Evolutionary conservation across 2,888 invertebrate genomes (phyloP), one percentile per base, ranked within the genome.

Genomic region (Eledone cirrhosa): DNA sequence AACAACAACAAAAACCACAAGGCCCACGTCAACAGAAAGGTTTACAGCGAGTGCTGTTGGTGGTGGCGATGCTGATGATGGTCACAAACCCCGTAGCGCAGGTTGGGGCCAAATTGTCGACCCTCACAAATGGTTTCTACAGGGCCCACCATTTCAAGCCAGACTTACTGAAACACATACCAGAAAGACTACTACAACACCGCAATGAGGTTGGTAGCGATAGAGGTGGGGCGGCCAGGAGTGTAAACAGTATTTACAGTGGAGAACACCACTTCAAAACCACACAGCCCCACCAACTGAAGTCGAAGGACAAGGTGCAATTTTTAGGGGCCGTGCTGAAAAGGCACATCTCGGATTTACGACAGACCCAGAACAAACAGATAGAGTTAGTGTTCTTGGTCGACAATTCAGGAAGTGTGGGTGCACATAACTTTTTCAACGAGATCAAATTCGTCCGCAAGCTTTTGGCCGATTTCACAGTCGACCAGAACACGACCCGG

Each of bases 371-470:
- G 8, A 88, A 89, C 82, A 86, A 87, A 76, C 85, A 89, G 77
- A 90, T 93, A 81, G 94, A 94, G 85, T 89, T 94, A 63, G 92
- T 94, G 41, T 94, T 94, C 88, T 90, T 94, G 74, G 93, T 94
- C 74, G 94, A 94, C 85, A 93, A 93, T 22, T 94, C 94, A n/a
- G 93, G 93, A 0, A 94, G 94, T 83, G 93, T 94, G 3, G 94
- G 94, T 0, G 91, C 92, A 81, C 90, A 91, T 29, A 94, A 94
- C 89, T 94, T 94, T 88, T 91, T 91, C 81, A 93, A 93, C 87
- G 94, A 94, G 87, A 88, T 94, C 77, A 93, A 93, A 86, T 94
- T 94, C 87, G 94, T 94, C 65, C 92, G 93, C 86, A 94, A 91
- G 87, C 89, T 94, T 11, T 87, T 94, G 67, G 93, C 94, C 48